Conservation (phyloP, 2,113 vertebrate species). For the Craseonycteris thonglongyai region DNA sequence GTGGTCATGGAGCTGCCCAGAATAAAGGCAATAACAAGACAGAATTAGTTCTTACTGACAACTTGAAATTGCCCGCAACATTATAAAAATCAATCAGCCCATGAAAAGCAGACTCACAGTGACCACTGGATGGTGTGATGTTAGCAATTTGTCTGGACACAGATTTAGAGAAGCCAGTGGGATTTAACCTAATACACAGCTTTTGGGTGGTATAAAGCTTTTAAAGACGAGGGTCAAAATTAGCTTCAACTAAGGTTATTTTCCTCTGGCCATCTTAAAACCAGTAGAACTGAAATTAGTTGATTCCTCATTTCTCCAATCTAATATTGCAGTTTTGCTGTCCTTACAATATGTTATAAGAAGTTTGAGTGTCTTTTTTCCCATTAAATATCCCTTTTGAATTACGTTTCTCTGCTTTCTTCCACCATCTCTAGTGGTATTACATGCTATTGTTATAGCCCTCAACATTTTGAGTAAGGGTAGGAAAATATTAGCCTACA, state of each 20-base stretch:
- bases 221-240: conserved; percentile 44
- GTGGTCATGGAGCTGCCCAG: conserved; percentile 61
- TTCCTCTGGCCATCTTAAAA: conserved; percentile 22
- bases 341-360: background rate
- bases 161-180: conserved; percentile 61
- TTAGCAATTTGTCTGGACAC: conserved; percentile 64
- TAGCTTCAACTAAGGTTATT: background rate
- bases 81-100: conserved; percentile 76
- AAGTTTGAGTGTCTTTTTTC: background rate
- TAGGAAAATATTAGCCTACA: background rate
- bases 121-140: conserved; percentile 60
- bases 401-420: background rate
- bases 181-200: conserved; percentile 45
- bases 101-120: conserved; percentile 69
- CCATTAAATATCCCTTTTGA: background rate
- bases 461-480: background rate
- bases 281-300: conserved; percentile 19
- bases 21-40: conserved; percentile 62
- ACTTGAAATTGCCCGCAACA: conserved; percentile 66
- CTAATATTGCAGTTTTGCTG: background rate
- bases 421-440: background rate
- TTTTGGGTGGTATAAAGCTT: conserved; percentile 41
- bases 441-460: background rate
- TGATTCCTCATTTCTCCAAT: conserved; percentile 21
- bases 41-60: conserved; percentile 74